Base-by-base conservation (phyloP, 2,888 invertebrate species). In the Branchinecta sandiegonensis region DNA sequence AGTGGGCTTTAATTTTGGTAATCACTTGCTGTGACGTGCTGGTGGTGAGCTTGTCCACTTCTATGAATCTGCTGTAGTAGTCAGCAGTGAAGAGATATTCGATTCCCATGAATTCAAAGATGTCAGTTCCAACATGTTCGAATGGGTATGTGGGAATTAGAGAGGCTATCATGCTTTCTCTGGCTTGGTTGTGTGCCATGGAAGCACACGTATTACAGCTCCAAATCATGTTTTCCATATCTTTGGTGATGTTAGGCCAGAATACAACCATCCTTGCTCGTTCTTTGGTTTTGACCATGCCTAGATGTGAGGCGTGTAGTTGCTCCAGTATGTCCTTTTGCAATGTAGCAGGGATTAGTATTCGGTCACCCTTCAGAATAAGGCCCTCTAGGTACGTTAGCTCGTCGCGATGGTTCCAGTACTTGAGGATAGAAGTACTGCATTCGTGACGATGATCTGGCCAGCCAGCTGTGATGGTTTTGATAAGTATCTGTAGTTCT, bases 281-380 rank as follows among this genome's bases (percentile, higher is more conserved):
- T 50, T 50, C 50, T 50, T 50, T 50, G 50, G 50, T 50, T 50
- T 50, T 50, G 50, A 50, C 50, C 50, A 50, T 50, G 50, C 50
- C 50, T 3, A 50, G 50, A 50, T 50, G 50, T 50, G 50, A 50
- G 2, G 50, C n/a, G 3, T 50, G 50, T 50, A 50, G n/a, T 50
- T 50, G 50, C 50, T 50, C 50, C 50, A 50, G 50, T 50, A 50
- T 50, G 50, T 50, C 50, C 50, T n/a, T 50, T 3, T 50, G 50
- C 50, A 50, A 50, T 50, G 50, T 50, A n/a, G 50, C 2, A 3
- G 50, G 50, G 50, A 3, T 50, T 50, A 50, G 50, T 50, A 50
- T 50, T 50, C n/a, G 50, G 50, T 50, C 50, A 50, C 50, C 50
- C 50, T 50, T 50, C 50, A 50, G 50, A n/a, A 50, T 50, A 50